Conservation (phyloP, 2,797 vertebrate species). For the Enteromius argenteus region DNA sequence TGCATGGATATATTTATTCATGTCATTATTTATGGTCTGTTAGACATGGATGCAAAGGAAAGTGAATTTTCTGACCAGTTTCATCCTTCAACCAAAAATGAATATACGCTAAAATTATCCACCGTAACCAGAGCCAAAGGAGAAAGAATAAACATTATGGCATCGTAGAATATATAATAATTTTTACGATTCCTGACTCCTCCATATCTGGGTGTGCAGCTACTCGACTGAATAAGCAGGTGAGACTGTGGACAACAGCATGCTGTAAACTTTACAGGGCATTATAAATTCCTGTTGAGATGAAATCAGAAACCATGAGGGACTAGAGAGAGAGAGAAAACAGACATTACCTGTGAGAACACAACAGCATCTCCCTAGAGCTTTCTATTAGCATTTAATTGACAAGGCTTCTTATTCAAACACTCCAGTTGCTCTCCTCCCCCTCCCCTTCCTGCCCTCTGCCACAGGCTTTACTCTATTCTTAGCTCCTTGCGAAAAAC, state of each 20-base stretch:
- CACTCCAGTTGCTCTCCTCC: slow-evolving; percentile 62
- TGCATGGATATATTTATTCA: slow-evolving; percentile 54
- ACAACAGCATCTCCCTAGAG: slow-evolving; percentile 66
- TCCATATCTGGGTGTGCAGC: slow-evolving; percentile 11
- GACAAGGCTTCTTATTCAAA: slow-evolving; percentile 70
- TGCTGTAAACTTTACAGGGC: slow-evolving; percentile 33
- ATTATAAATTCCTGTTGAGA: slow-evolving; percentile 59
- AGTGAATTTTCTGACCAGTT: slow-evolving; percentile 23
- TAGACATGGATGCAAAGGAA: slow-evolving; percentile 33
- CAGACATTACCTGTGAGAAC: slow-evolving; percentile 66
- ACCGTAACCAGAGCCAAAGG: neutral
- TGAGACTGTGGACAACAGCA: slow-evolving; percentile 22
- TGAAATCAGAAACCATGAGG: slow-evolving; percentile 46
- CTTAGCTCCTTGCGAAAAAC: slow-evolving; percentile 63
- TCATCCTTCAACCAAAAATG: slow-evolving; percentile 15
- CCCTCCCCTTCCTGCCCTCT: slow-evolving; percentile 67
- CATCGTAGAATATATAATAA: slow-evolving; percentile 35
- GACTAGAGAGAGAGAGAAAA: slow-evolving; percentile 54
- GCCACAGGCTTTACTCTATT: slow-evolving; percentile 71
- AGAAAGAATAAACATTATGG: slow-evolving; percentile 43
- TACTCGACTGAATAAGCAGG: slow-evolving; percentile 25
- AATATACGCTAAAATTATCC: slow-evolving; percentile 28
- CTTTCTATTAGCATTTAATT: slow-evolving; percentile 66
- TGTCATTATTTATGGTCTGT: slow-evolving; percentile 53
- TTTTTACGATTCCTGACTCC: slow-evolving; percentile 14